Conservation (phyloP, 2,797 vertebrate genomes). For the Myotis myotis region DNA sequence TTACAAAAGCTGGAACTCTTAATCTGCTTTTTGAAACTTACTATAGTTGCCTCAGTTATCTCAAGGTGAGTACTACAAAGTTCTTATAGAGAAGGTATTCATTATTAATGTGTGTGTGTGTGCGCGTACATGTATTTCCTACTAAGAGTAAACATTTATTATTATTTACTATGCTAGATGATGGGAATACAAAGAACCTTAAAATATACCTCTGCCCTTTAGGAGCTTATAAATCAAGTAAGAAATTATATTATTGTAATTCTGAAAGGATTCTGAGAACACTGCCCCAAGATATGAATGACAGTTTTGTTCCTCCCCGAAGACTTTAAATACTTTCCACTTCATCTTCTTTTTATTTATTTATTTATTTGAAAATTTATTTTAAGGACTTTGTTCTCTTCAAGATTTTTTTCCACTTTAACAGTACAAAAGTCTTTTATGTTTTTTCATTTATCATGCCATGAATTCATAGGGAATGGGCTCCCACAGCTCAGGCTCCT, state of each 20-base stretch:
- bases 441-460: neutral
- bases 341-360: constrained; percentile 22
- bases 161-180: constrained; percentile 10
- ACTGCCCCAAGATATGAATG: neutral
- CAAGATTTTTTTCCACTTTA: neutral
- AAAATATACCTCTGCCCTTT: neutral
- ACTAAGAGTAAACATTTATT: neutral
- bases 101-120: neutral
- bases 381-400: neutral
- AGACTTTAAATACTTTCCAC: neutral
- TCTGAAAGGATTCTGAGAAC: constrained; percentile 34
- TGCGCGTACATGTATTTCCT: neutral
- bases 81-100: neutral
- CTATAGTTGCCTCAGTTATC: neutral
- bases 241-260: neutral
- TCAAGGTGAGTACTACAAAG: neutral
- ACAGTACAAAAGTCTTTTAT: neutral
- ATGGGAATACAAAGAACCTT: constrained; percentile 13
- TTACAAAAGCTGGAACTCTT: constrained; percentile 16
- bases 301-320: neutral
- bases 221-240: constrained; percentile 44
- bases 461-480: neutral
- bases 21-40: neutral
- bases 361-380: neutral
- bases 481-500: neutral